Conservation (phyloP, 1,140 invertebrate species). For the Drosophila murphyi region DNA sequence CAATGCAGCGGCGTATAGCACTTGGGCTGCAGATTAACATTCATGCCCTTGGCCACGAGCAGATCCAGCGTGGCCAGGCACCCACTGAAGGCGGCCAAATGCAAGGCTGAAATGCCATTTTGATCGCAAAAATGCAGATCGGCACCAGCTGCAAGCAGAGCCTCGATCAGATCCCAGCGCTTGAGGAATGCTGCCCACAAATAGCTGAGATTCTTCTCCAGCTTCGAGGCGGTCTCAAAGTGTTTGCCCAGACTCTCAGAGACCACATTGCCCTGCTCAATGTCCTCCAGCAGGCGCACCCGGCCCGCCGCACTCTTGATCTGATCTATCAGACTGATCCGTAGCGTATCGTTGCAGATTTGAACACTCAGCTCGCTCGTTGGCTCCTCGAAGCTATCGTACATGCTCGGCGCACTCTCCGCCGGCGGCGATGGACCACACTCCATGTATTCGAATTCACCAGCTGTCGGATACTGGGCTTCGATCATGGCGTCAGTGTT, state of each 20-base stretch:
- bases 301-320: conserved; percentile 88
- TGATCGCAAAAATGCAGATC: conserved; percentile 89
- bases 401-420: conserved; percentile 89
- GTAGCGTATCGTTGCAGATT: conserved; percentile 90
- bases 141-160: conserved; percentile 87
- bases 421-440: conserved; percentile 90
- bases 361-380: conserved; percentile 89
- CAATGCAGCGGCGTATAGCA: conserved; percentile 91
- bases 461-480: conserved; percentile 87
- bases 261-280: conserved; percentile 88
- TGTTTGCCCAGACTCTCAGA: conserved; percentile 85
- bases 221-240: conserved; percentile 86
- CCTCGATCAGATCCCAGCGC: conserved; percentile 87
- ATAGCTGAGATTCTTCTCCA: conserved; percentile 89
- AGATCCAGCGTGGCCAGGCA: conserved; percentile 89
- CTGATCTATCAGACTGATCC: conserved; percentile 89
- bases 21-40: conserved; percentile 88
- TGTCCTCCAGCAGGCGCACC: conserved; percentile 88
- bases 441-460: conserved; percentile 89
- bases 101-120: conserved; percentile 89
- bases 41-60: conserved; percentile 88
- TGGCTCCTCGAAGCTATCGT: conserved; percentile 90
- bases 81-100: conserved; percentile 91
- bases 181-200: conserved; percentile 90
- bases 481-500: conserved; percentile 87